Evolutionary conservation across 2,113 vertebrate genomes (phyloP).

Genomic region (Tragelaphus scriptus): DNA sequence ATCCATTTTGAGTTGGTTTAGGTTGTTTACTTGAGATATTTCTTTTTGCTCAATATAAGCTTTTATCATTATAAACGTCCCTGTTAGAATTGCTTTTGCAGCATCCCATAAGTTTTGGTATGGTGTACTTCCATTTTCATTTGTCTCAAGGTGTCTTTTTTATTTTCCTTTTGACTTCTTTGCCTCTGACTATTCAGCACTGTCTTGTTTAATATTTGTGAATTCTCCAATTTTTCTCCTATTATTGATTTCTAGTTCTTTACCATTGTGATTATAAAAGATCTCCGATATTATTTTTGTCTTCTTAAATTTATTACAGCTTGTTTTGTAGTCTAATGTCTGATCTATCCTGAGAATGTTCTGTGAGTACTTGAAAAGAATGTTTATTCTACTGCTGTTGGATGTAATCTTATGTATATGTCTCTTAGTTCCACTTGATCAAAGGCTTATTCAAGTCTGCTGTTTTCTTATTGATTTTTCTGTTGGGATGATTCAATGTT

Average conservation of each 20-base stretch:
- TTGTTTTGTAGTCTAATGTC: not conserved
- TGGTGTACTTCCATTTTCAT: not conserved
- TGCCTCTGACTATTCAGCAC: not conserved
- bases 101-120: not conserved
- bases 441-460: not conserved
- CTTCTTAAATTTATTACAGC: not conserved
- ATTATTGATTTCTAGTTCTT: not conserved
- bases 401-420: not conserved
- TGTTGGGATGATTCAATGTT: not conserved
- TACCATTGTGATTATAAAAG: not conserved
- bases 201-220: not conserved
- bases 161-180: not conserved
- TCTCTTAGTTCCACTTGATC: not conserved
- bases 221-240: not conserved
- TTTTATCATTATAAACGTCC: not conserved
- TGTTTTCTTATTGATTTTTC: not conserved
- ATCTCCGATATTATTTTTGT: not conserved
- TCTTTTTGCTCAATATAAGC: not conserved
- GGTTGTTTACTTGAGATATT: not conserved
- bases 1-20: not conserved
- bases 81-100: not conserved
- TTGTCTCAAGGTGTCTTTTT: not conserved
- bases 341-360: not conserved
- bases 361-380: not conserved
- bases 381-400: not conserved